Evolutionary conservation across 2,888 invertebrate genomes (phyloP), one percentile per base, ranked within the genome.

Genomic region (Seira ritae): DNA sequence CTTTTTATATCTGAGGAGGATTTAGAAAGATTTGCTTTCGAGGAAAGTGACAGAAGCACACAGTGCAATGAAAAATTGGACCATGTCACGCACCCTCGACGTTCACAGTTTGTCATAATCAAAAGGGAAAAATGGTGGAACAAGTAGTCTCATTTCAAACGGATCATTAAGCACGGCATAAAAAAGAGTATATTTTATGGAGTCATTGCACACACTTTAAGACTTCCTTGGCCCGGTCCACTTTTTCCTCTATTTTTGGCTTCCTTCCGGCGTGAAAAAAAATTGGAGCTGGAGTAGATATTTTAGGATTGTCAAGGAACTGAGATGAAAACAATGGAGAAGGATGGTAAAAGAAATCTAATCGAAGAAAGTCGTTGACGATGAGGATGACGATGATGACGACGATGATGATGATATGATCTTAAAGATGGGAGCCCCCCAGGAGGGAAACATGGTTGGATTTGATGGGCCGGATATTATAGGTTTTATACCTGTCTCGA

Each of bases 391-490:
- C 20, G 62, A 60, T n/a, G n/a, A n/a, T n/a, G n/a, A n/a, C n/a
- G n/a, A n/a, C n/a, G n/a, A n/a, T 60, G 20, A 37, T 70, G 70
- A 70, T 70, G 70, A 70, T 70, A 46, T 68, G 37, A 37, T 68
- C 37, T 62, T 19, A 62, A 62, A 62, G 62, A 62, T 62, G 20
- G 20, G 46, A 78, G 8, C 71, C 60, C 78, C 62, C 24, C 50
- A 65, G 71, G 71, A 55, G 70, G 23, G 55, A 55, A 31, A 67
- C n/a, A 23, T 55, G 55, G 68, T 74, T 68, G 69, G 19, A 77
- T 60, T 69, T 77, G 68, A 77, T 69, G 69, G 62, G 55, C 75
- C 75, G 75, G 75, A 75, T 75, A 75, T 75, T 75, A 68, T 75
- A 55, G n/a, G 55, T 55, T 55, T 55, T 55, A 55, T 55, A 55